Evolutionary conservation across 2,888 invertebrate species (phyloP), one percentile per base, ranked within the genome.

Genomic region (Andricus quercusramuli): DNA sequence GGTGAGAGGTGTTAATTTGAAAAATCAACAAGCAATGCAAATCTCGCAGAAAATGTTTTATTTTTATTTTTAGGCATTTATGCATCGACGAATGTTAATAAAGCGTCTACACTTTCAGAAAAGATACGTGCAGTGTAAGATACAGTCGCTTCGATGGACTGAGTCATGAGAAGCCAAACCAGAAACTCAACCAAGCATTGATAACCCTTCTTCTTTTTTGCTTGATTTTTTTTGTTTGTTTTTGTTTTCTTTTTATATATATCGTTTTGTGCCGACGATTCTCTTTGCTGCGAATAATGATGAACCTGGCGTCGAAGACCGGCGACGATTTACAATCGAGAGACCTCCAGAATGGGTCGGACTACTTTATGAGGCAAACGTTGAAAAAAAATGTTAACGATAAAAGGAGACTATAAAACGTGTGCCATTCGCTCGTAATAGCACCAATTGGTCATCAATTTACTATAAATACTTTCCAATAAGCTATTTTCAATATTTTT

Each of bases 241-340:
- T 25, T 20, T 20, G 22, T 67, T 29, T 29, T 32, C 56, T 74
- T 70, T 70, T 51, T 51, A 20, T 29, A 51, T 51, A 74, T 51
- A 51, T 56, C 70, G 51, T 56, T 74, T 74, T 74, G 70, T 74
- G 51, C 51, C 70, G 51, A 47, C 70, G 47, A 74, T 74, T 74
- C 70, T 56, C 70, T 74, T 74, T 74, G 56, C 51, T 32, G 56
- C 70, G 70, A 74, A 74, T 74, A 56, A 74, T 51, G 70, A 74
- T 74, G 70, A 74, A 74, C 70, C 70, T 74, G 70, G 70, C 70
- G 70, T 74, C 70, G 70, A 74, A 74, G 51, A 74, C 51, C 70
- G 51, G 32, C 51, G 70, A 74, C 70, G 70, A 74, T 74, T 74
- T 74, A 74, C 70, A 74, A 74, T 74, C 51, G 70, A 32, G 51